phyloP scores from a whole-genome alignment of 2,113 vertebrate species.

The Crotophaga sulcirostris region DNA sequence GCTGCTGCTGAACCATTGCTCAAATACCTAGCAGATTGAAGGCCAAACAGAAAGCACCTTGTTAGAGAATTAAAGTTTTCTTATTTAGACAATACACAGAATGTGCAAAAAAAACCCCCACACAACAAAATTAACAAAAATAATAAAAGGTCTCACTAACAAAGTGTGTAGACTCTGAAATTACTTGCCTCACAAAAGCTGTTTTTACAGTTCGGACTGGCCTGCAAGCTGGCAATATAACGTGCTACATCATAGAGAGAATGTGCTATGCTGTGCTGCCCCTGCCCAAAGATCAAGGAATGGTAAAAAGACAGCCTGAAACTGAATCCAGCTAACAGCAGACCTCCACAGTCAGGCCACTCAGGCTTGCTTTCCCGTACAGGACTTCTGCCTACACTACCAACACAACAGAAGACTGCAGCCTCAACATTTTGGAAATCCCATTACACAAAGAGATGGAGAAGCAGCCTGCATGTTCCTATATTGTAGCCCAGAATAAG shows the following conservation, averaged over 20 bases:
- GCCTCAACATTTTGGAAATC: not conserved
- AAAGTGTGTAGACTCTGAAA: not conserved
- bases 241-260: not conserved
- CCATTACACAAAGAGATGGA: not conserved
- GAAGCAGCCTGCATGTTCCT: not conserved
- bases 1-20: conserved; percentile 16
- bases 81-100: not conserved
- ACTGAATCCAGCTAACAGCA: not conserved
- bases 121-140: not conserved
- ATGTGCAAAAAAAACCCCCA: not conserved
- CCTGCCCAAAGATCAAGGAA: not conserved
- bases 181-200: rapidly evolving
- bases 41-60: not conserved
- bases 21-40: conserved; percentile 42
- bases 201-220: not conserved
- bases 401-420: not conserved
- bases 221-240: not conserved
- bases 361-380: not conserved
- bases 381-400: not conserved
- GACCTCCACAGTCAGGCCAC: not conserved
- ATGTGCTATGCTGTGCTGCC: not conserved
- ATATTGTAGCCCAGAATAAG: not conserved
- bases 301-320: not conserved
- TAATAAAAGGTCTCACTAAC: not conserved
- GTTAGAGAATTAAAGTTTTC: not conserved